Conservation (phyloP, 2,113 vertebrate genomes). For the Oryzias javanicus region DNA sequence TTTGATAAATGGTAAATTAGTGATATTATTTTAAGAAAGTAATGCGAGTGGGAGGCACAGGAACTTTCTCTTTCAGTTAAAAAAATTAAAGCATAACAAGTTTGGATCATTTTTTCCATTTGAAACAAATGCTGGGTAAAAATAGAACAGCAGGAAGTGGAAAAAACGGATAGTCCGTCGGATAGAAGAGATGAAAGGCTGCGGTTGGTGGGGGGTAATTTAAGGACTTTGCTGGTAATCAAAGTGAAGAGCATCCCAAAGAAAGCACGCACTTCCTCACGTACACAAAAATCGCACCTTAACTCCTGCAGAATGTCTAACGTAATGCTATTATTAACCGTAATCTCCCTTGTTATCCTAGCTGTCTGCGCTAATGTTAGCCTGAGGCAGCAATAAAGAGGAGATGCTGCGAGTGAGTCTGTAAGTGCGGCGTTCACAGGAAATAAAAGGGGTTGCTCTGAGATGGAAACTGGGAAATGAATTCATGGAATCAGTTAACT, state of each 20-base stretch:
- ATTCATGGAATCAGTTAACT: slow-evolving; percentile 11
- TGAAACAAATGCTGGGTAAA: slow-evolving; percentile 27
- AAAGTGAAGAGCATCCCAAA: slow-evolving; percentile 40
- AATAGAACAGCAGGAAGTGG: slow-evolving; percentile 6
- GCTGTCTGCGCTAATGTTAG: slow-evolving; percentile 63
- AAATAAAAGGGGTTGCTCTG: slow-evolving; percentile 26
- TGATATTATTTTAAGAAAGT: too few species aligned
- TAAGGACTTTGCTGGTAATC: slow-evolving; percentile 53
- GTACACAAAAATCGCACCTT: slow-evolving; percentile 29
- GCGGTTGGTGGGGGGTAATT: slow-evolving; percentile 30
- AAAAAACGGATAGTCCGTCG: slow-evolving; percentile 29
- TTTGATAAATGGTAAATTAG: too few species aligned
- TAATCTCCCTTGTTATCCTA: slow-evolving; percentile 67
- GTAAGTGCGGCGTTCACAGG: slow-evolving; percentile 5
- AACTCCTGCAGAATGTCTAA: slow-evolving; percentile 39
- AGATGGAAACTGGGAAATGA: slow-evolving; percentile 23
- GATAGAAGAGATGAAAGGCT: slow-evolving; percentile 35
- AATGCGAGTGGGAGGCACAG: background rate
- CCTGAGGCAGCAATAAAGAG: slow-evolving; percentile 51
- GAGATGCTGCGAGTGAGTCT: slow-evolving; percentile 32
- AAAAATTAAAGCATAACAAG: slow-evolving; percentile 45
- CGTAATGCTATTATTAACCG: slow-evolving; percentile 63
- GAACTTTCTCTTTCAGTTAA: slow-evolving; percentile 27
- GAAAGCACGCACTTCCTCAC: slow-evolving; percentile 24
- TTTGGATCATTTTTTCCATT: slow-evolving; percentile 62